These are phyloP conservation scores for Amphipoea oculea DNA, from an alignment of 2,888 invertebrate species.

Conservation along the genomic window DNA sequence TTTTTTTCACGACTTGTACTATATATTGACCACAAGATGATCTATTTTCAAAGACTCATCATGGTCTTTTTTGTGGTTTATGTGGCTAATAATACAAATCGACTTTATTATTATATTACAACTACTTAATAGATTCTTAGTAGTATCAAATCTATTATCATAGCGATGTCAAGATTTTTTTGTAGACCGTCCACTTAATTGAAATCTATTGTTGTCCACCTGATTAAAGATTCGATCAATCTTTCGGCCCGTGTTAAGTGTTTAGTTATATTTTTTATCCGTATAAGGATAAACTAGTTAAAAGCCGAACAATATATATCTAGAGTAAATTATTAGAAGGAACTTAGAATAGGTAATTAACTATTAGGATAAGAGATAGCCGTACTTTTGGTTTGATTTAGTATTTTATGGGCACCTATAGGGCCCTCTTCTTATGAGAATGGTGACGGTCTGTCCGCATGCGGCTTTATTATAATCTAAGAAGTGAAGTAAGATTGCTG, in stretches of 20 bases:
- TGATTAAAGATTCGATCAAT: constrained; percentile 57
- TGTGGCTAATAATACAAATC: background rate
- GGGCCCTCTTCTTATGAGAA: no score
- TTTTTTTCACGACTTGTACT: no score
- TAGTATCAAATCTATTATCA: constrained; percentile 31
- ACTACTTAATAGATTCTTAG: constrained; percentile 10
- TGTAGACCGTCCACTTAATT: constrained; percentile 46
- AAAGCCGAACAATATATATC: background rate
- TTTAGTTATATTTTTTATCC: constrained; percentile 29
- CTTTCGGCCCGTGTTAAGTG: constrained; percentile 10
- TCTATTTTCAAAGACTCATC: background rate
- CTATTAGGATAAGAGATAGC: background rate
- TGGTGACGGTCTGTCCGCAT: no score
- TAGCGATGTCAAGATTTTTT: constrained; percentile 56
- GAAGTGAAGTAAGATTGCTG: background rate
- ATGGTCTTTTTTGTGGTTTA: background rate
- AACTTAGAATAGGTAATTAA: background rate
- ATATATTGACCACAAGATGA: background rate
- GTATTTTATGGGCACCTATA: no score
- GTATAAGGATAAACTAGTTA: constrained; percentile 23
- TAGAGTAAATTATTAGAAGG: background rate
- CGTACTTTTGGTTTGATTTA: no score
- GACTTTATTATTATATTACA: constrained; percentile 8
- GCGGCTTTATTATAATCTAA: no score
- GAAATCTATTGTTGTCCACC: constrained; percentile 47